Evolutionary conservation across 2,797 vertebrate genomes (phyloP).

Genomic region (Odontamblyopus rebecca): DNA sequence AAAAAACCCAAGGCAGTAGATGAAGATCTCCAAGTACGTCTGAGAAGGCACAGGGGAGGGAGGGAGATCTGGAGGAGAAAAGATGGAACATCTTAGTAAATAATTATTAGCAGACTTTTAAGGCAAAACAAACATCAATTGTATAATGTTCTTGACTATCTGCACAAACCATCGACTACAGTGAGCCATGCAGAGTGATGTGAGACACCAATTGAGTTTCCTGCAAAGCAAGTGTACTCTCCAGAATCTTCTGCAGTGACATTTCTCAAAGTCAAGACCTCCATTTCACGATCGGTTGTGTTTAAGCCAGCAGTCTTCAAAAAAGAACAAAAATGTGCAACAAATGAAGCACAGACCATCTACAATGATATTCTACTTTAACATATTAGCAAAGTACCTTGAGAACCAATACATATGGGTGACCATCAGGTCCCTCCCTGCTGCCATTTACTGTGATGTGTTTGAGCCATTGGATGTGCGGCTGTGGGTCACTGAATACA

Average conservation of each 20-base stretch:
- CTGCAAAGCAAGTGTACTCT: constrained; percentile 92
- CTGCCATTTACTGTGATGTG: constrained; percentile 89
- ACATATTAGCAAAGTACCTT: constrained; percentile 74
- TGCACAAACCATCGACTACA: constrained; percentile 84
- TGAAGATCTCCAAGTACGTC: constrained; percentile 89
- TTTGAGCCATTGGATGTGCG: constrained; percentile 92
- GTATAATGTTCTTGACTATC: not conserved
- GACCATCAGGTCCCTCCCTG: constrained; percentile 81
- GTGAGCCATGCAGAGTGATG: constrained; percentile 94
- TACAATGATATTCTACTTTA: not conserved
- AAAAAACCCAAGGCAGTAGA: constrained; percentile 89
- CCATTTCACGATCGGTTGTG: constrained; percentile 92
- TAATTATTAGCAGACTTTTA: not conserved
- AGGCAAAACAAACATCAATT: not conserved
- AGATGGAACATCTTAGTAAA: not conserved
- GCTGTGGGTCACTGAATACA: constrained; percentile 90
- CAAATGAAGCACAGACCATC: not conserved
- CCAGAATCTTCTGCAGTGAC: constrained; percentile 87
- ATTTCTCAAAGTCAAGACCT: constrained; percentile 89
- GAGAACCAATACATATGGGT: constrained; percentile 84
- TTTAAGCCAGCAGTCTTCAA: constrained; percentile 86
- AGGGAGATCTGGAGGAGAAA: constrained; percentile 46
- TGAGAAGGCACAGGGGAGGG: constrained; percentile 61
- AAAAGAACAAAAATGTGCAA: constrained; percentile 47
- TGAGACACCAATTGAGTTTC: constrained; percentile 90